A percentile compares a stretch with the other conserved stretches of the same genome.
Evolutionary conservation across 2,113 vertebrate species (phyloP).

Genomic region (Apeltes quadracus): DNA sequence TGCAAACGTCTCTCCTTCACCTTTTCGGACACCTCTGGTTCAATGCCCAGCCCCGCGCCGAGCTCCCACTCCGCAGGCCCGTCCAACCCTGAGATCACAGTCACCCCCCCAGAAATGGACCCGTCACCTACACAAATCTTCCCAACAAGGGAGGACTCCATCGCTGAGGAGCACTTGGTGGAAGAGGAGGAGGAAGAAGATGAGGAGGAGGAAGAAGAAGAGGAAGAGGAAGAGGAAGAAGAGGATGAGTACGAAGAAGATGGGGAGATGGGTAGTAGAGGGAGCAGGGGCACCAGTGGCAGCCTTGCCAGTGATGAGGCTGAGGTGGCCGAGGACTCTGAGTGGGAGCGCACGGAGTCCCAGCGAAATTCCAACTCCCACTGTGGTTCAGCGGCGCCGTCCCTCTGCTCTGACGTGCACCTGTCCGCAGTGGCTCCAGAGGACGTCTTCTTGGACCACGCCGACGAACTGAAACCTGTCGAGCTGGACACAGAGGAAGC

Average conservation of each 20-base stretch:
- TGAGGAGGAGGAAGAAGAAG: slow-evolving; percentile 59
- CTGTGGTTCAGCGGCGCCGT: slow-evolving; percentile 62
- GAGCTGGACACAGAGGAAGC: slow-evolving; percentile 91
- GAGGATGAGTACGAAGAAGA: slow-evolving; percentile 66
- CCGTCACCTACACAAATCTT: slow-evolving; percentile 58
- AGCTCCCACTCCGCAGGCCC: slow-evolving; percentile 77
- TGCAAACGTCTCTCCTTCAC: slow-evolving; percentile 90
- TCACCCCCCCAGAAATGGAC: slow-evolving; percentile 81
- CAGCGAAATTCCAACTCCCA: slow-evolving; percentile 63
- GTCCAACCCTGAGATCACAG: slow-evolving; percentile 88
- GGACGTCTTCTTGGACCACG: slow-evolving; percentile 81
- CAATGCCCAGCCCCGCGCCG: slow-evolving; percentile 62
- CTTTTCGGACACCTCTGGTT: slow-evolving; percentile 86
- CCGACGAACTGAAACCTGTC: slow-evolving; percentile 90
- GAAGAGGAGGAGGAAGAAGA: slow-evolving; percentile 64
- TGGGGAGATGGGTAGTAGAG: slow-evolving; percentile 64
- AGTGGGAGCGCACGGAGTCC: slow-evolving; percentile 78
- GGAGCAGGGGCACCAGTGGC: slow-evolving; percentile 63
- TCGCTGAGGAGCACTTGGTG: slow-evolving; percentile 64
- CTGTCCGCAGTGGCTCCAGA: slow-evolving; percentile 58
- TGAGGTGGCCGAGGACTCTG: slow-evolving; percentile 69
- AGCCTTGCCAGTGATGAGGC: slow-evolving; percentile 75
- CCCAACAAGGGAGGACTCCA: slow-evolving; percentile 61
- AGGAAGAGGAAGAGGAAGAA: slow-evolving; percentile 56
- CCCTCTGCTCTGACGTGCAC: slow-evolving; percentile 73